Evolutionary conservation across 2,888 invertebrate species (phyloP).

Genomic region (Ochlodes sylvanus): DNA sequence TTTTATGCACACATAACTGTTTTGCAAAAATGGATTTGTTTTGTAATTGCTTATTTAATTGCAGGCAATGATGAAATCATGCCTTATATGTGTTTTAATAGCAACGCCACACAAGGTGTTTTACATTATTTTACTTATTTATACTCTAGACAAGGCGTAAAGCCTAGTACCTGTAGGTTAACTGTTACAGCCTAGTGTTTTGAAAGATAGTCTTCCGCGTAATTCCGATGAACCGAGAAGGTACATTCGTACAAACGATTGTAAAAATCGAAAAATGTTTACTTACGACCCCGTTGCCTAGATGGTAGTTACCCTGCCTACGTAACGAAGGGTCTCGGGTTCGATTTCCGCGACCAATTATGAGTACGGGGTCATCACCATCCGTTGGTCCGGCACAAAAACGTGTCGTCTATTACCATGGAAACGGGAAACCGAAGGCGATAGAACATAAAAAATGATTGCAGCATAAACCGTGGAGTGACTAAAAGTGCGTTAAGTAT

Average conservation of each 20-base stretch:
- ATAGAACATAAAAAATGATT: not conserved
- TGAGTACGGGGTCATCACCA: too few relatives aligned
- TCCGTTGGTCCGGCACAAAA: too few relatives aligned
- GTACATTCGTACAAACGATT: too few relatives aligned
- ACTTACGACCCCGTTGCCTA: too few relatives aligned
- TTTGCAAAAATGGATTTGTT: constrained; percentile 22
- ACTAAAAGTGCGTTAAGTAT: not conserved
- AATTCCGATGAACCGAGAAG: too few relatives aligned
- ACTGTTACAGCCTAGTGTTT: too few relatives aligned
- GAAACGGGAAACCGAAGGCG: not conserved
- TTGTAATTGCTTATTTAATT: constrained; percentile 17
- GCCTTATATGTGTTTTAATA: constrained; percentile 1
- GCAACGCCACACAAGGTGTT: not conserved
- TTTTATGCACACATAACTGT: constrained; percentile 27
- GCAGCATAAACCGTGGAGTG: not conserved
- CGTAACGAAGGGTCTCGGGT: too few relatives aligned
- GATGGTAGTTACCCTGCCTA: too few relatives aligned
- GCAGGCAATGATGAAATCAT: not conserved
- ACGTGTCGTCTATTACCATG: too few relatives aligned
- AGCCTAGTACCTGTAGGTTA: not conserved
- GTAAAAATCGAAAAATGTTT: too few relatives aligned
- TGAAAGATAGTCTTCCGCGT: not conserved
- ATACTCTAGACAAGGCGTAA: not conserved
- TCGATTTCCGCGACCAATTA: too few relatives aligned
- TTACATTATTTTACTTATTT: not conserved